phyloP scores from a whole-genome alignment of 2,888 invertebrate species.

The Frankliniella fusca region DNA sequence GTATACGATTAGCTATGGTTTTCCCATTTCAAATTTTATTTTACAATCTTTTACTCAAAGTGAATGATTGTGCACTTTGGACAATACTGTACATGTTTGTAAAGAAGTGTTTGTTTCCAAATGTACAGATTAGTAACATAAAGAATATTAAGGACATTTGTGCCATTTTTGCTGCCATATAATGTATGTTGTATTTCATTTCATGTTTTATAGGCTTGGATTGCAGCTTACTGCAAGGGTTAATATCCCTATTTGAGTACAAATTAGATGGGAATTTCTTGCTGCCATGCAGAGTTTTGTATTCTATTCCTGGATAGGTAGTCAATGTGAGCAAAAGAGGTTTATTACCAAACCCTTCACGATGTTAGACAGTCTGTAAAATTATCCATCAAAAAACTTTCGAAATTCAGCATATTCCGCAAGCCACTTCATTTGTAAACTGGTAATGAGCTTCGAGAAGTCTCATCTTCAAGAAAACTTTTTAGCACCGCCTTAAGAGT shows the following conservation, averaged over 20 bases:
- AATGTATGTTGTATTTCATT: neutral
- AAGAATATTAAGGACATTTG: neutral
- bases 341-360: too few species aligned
- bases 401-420: too few species aligned
- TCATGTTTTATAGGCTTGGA: neutral
- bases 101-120: neutral
- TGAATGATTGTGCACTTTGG: conserved; percentile 16
- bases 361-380: too few species aligned
- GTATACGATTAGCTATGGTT: neutral
- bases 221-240: neutral
- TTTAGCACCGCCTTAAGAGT: neutral
- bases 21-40: conserved; percentile 11
- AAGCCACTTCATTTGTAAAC: too few species aligned
- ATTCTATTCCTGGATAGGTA: neutral
- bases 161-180: conserved; percentile 16
- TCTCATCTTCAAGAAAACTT: neutral
- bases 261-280: neutral
- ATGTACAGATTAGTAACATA: conserved; percentile 7
- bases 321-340: too few species aligned
- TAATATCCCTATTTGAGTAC: neutral
- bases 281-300: neutral
- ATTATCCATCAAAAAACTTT: too few species aligned
- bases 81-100: conserved; percentile 21
- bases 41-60: conserved; percentile 9
- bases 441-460: neutral